A percentile compares a stretch with the other conserved stretches of the same genome.
These are phyloP conservation scores for Microchrysa polita DNA, from an alignment of 2,888 invertebrate genomes.

Conservation along the genomic window DNA sequence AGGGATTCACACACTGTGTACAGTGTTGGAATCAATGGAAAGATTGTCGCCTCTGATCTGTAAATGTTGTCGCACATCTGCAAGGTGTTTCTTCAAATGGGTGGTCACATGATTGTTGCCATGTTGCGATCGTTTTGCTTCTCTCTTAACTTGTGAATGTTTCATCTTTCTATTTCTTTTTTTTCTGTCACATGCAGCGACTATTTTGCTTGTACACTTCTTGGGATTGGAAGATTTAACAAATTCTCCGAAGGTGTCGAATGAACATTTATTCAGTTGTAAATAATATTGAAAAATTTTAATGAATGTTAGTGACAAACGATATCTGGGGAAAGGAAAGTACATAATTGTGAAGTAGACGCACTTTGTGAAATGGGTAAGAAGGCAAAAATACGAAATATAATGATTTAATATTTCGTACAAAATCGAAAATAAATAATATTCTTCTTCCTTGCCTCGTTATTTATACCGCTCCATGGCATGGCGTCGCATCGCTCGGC, in stretches of 20 bases:
- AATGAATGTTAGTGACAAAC: slow-evolving; percentile 27
- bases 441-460: too few species aligned
- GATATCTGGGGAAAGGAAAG: background rate
- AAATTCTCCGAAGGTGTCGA: slow-evolving; percentile 34
- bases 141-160: too few species aligned
- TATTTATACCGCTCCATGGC: too few species aligned
- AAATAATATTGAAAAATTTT: slow-evolving; percentile 38
- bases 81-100: slow-evolving; percentile 50
- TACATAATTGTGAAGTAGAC: background rate
- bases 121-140: background rate
- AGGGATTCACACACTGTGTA: background rate
- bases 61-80: slow-evolving; percentile 36
- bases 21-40: slow-evolving; percentile 7
- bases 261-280: slow-evolving; percentile 39
- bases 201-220: slow-evolving; percentile 25
- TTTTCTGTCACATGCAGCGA: background rate
- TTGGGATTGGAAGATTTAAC: slow-evolving; percentile 33
- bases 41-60: slow-evolving; percentile 36
- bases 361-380: too few species aligned
- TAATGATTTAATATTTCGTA: too few species aligned
- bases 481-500: too few species aligned
- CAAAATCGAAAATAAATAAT: too few species aligned
- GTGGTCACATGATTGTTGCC: slow-evolving; percentile 44
- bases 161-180: slow-evolving; percentile 14
- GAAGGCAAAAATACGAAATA: too few species aligned